Conservation (phyloP, 2,113 vertebrate genomes). For the Speoplatyrhinus poulsoni region DNA sequence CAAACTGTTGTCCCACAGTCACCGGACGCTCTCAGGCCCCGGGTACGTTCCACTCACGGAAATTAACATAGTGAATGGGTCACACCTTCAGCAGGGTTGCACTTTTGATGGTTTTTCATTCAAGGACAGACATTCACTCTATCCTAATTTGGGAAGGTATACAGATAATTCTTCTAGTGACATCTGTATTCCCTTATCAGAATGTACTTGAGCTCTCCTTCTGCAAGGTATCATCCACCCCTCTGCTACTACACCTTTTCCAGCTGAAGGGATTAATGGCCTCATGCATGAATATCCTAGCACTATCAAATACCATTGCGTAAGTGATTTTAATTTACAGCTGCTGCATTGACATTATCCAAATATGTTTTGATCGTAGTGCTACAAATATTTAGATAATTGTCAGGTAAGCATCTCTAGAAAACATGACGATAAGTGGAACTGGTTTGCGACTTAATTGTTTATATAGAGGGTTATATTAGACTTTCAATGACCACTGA, state of each 20-base stretch:
- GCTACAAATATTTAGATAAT: no score
- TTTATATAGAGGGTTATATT: no score
- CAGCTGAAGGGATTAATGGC: conserved; percentile 51
- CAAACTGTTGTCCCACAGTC: conserved; percentile 14
- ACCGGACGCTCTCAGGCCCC: conserved; percentile 41
- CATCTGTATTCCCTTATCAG: conserved; percentile 23
- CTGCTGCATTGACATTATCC: conserved; percentile 7
- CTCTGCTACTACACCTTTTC: conserved; percentile 35
- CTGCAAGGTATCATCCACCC: conserved; percentile 26
- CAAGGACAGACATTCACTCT: conserved; percentile 33
- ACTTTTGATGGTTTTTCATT: conserved; percentile 7
- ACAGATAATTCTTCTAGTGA: conserved; percentile 23
- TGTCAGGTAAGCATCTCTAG: not conserved
- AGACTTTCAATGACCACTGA: not conserved
- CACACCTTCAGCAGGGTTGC: conserved; percentile 8
- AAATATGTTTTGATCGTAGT: not conserved
- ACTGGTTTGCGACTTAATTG: no score
- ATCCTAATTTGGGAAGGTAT: conserved; percentile 48
- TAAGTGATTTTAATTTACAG: conserved; percentile 24
- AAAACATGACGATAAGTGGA: not conserved
- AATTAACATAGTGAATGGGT: conserved; percentile 29
- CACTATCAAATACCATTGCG: conserved; percentile 26
- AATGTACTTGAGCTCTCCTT: conserved; percentile 54
- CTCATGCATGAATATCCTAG: conserved; percentile 43
- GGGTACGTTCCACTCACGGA: conserved; percentile 47